Conservation (phyloP, 2,797 vertebrate genomes). For the Acanthurus tractus region DNA sequence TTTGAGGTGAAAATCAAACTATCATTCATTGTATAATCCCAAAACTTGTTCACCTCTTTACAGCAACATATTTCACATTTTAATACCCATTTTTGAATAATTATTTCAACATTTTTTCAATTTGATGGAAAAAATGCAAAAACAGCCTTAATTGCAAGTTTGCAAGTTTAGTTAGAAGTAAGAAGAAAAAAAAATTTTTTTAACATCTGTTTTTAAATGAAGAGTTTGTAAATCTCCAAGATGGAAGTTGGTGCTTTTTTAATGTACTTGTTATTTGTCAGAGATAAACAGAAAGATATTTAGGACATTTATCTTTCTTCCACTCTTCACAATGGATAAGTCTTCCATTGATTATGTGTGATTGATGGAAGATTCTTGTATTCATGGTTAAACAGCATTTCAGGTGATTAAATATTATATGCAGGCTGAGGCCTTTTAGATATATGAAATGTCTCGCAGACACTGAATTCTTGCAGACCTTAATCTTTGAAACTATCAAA, state of each 20-base stretch:
- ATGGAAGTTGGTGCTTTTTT: not conserved
- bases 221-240: not conserved
- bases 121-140: not conserved
- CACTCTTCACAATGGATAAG: conserved; percentile 11
- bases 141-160: not conserved
- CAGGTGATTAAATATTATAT: conserved; percentile 43
- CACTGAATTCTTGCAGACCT: conserved; percentile 16
- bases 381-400: conserved; percentile 42
- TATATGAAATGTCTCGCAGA: conserved; percentile 38
- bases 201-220: not conserved
- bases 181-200: too few relatives aligned
- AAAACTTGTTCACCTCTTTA: not conserved
- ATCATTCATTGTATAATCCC: not conserved
- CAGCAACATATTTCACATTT: not conserved
- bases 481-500: conserved; percentile 28
- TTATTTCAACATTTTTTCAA: not conserved
- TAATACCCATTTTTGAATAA: not conserved
- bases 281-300: not conserved
- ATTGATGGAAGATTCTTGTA: conserved; percentile 33
- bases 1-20: not conserved
- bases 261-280: not conserved
- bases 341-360: conserved; percentile 17
- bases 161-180: too few relatives aligned
- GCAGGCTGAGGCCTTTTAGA: conserved; percentile 38
- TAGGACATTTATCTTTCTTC: not conserved